Evolutionary conservation across 2,797 vertebrate species (phyloP).

Genomic region (Anabacerthia variegaticeps): DNA sequence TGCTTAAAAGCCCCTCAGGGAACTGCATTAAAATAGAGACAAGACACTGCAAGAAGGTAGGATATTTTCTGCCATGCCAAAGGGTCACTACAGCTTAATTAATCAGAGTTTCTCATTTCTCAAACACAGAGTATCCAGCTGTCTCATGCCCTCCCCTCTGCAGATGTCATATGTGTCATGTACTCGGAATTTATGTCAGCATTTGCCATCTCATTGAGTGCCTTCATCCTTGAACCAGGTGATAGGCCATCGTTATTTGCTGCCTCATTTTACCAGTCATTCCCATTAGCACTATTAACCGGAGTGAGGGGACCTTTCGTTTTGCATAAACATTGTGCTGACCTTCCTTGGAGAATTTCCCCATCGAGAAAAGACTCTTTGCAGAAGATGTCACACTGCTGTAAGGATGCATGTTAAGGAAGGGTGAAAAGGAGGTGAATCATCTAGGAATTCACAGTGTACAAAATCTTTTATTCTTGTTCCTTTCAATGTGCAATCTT

Average conservation of each 20-base stretch:
- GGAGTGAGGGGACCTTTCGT: background rate
- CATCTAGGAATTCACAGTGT: background rate
- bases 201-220: background rate
- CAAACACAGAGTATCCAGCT: background rate
- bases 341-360: background rate
- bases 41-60: background rate
- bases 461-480: background rate
- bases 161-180: conserved; percentile 1
- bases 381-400: background rate
- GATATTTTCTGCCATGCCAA: background rate
- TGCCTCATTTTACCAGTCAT: background rate
- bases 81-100: conserved; percentile 24
- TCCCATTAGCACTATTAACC: background rate
- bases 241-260: background rate
- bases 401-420: background rate
- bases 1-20: background rate
- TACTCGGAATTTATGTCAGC: conserved; percentile 37
- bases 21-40: background rate
- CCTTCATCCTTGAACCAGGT: background rate
- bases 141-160: background rate
- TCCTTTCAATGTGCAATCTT: background rate
- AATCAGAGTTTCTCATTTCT: conserved; percentile 37
- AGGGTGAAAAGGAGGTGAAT: background rate
- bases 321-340: conserved; percentile 30
- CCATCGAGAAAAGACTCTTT: background rate